Percentiles rank a stretch among this genome's conserved stretches.
phyloP scores from a whole-genome alignment of 2,888 invertebrate genomes.

The Marronus borbonicus region DNA sequence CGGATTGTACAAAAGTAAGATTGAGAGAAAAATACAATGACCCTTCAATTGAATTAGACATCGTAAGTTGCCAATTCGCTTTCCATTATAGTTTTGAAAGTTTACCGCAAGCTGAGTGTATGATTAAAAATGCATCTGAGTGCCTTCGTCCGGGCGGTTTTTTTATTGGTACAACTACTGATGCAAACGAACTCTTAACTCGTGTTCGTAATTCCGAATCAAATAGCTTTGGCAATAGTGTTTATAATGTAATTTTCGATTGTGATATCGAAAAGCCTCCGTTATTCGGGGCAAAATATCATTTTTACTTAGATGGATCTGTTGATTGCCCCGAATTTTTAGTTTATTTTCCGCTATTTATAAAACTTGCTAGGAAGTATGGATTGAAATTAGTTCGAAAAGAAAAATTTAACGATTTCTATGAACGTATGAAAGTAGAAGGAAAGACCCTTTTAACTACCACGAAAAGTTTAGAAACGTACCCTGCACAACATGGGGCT shows the following conservation, averaged over 20 bases:
- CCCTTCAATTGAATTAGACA: slow-evolving; percentile 84
- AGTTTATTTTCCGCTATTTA: slow-evolving; percentile 91
- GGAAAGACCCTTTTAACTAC: slow-evolving; percentile 78
- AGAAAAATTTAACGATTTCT: slow-evolving; percentile 87
- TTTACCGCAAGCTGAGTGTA: slow-evolving; percentile 88
- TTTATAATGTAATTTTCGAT: slow-evolving; percentile 82
- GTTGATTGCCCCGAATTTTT: slow-evolving; percentile 99
- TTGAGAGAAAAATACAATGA: slow-evolving; percentile 85
- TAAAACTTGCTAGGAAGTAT: slow-evolving; percentile 81
- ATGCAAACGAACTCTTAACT: slow-evolving; percentile 92
- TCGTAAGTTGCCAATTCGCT: slow-evolving; percentile 98
- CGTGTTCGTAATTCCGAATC: slow-evolving; percentile 75
- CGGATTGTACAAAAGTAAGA: slow-evolving; percentile 91
- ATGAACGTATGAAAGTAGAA: slow-evolving; percentile 76
- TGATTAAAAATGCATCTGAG: slow-evolving; percentile 94
- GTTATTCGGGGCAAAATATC: slow-evolving; percentile 95
- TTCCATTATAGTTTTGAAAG: slow-evolving; percentile 98
- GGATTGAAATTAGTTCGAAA: slow-evolving; percentile 80
- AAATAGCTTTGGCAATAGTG: slow-evolving; percentile 83
- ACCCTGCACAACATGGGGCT: slow-evolving; percentile 76
- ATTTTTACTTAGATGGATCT: slow-evolving; percentile 95
- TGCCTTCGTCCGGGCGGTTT: slow-evolving; percentile 91
- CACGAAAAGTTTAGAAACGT: slow-evolving; percentile 88
- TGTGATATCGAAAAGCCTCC: slow-evolving; percentile 81
- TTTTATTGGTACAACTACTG: slow-evolving; percentile 97